These are phyloP conservation scores for Nomada goodeniana DNA, from an alignment of 2,888 invertebrate species.

Conservation along the genomic window DNA sequence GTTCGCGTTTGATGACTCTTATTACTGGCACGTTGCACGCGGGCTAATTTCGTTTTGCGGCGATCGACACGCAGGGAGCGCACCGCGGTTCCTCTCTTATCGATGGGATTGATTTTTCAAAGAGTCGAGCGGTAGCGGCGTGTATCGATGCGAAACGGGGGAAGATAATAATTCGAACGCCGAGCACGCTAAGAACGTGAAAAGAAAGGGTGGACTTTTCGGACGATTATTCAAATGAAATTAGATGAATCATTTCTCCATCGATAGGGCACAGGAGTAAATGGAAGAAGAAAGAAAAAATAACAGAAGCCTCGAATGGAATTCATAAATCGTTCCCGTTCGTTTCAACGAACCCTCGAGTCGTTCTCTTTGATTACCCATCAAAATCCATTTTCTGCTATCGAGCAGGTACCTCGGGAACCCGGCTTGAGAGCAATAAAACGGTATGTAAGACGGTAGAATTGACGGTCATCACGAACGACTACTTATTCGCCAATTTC, in stretches of 20 bases:
- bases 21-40: not conserved
- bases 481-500: slow-evolving; percentile 42
- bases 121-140: not conserved
- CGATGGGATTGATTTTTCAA: slow-evolving; percentile 22
- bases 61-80: not conserved
- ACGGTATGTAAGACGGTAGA: slow-evolving; percentile 27
- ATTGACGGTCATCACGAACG: slow-evolving; percentile 37
- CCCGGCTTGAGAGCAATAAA: slow-evolving; percentile 28
- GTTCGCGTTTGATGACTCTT: not conserved
- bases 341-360: slow-evolving; percentile 23
- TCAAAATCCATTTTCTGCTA: slow-evolving; percentile 44
- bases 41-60: slow-evolving; percentile 22
- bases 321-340: slow-evolving; percentile 31
- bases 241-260: not conserved
- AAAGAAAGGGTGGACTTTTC: not conserved
- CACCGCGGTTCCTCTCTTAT: slow-evolving; percentile 27
- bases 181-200: not conserved
- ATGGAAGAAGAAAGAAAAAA: not conserved
- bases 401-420: slow-evolving; percentile 12
- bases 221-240: not conserved
- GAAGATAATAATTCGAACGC: not conserved
- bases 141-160: not conserved
- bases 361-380: slow-evolving; percentile 49
- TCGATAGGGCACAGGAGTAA: not conserved
- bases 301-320: not conserved